These are phyloP conservation scores for Operophtera brumata DNA, from an alignment of 2,888 invertebrate species.

Conservation along the genomic window DNA sequence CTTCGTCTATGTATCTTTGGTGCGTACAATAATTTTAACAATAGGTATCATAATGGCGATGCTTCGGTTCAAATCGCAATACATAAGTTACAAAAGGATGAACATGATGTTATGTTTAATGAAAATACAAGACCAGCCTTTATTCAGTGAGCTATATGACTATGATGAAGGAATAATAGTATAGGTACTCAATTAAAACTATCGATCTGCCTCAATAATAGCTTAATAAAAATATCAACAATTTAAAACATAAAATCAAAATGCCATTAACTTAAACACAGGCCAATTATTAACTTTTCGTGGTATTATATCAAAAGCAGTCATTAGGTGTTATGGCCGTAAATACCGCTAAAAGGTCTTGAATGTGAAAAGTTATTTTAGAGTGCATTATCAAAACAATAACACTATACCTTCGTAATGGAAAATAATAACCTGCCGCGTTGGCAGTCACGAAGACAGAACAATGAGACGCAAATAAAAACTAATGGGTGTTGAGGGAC, in stretches of 20 bases:
- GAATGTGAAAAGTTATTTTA: conserved; percentile 19
- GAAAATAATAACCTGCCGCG: conserved; percentile 14
- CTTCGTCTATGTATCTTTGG: no score
- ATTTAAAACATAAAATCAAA: neutral
- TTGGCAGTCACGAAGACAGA: conserved; percentile 13
- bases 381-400: conserved; percentile 17
- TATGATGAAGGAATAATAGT: no score
- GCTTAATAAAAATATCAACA: no score
- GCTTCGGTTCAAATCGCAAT: no score
- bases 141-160: no score
- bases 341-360: conserved; percentile 16
- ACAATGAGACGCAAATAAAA: conserved; percentile 20
- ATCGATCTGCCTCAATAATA: neutral
- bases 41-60: no score
- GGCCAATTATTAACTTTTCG: conserved; percentile 1
- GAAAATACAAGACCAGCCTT: no score
- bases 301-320: conserved; percentile 6
- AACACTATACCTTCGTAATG: conserved; percentile 12
- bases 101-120: no score
- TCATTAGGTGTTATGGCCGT: conserved; percentile 10
- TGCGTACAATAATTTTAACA: no score
- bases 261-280: neutral
- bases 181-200: no score
- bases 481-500: conserved; percentile 15
- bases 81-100: no score